Conservation (phyloP, 2,888 invertebrate species). For the Oithona nana region DNA sequence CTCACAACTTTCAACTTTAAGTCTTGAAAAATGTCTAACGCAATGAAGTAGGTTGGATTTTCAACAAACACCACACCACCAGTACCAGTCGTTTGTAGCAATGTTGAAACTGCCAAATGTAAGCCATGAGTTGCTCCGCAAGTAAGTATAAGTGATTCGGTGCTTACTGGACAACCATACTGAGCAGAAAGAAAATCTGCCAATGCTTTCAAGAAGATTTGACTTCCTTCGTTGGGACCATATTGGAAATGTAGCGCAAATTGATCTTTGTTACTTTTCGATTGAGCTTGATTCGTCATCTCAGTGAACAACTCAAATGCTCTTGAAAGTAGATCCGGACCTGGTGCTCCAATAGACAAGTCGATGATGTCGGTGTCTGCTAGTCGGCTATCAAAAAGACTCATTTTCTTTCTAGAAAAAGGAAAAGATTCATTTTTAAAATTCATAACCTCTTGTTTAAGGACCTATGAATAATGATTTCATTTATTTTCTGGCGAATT, state of each 20-base stretch:
- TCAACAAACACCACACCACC: constrained; percentile 40
- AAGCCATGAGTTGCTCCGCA: constrained; percentile 42
- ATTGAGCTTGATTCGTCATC: background rate
- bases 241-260: background rate
- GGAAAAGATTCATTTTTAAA: too few relatives aligned
- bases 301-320: background rate
- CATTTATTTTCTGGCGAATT: too few relatives aligned
- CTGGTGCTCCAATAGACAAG: background rate
- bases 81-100: constrained; percentile 30
- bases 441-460: too few relatives aligned
- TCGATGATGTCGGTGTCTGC: background rate
- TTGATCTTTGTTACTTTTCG: background rate
- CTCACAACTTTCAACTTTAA: constrained; percentile 34
- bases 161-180: constrained; percentile 23
- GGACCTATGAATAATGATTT: too few relatives aligned
- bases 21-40: constrained; percentile 37
- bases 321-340: background rate
- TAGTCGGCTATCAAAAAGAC: background rate
- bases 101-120: constrained; percentile 34
- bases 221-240: background rate
- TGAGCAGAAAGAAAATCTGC: background rate
- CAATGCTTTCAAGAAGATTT: background rate
- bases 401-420: too few relatives aligned
- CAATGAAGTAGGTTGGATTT: constrained; percentile 44
- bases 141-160: constrained; percentile 37